Percentiles rank a stretch among this genome's conserved stretches.
phyloP scores from a whole-genome alignment of 1,140 invertebrate species.

The Drosophila pallidifrons region DNA sequence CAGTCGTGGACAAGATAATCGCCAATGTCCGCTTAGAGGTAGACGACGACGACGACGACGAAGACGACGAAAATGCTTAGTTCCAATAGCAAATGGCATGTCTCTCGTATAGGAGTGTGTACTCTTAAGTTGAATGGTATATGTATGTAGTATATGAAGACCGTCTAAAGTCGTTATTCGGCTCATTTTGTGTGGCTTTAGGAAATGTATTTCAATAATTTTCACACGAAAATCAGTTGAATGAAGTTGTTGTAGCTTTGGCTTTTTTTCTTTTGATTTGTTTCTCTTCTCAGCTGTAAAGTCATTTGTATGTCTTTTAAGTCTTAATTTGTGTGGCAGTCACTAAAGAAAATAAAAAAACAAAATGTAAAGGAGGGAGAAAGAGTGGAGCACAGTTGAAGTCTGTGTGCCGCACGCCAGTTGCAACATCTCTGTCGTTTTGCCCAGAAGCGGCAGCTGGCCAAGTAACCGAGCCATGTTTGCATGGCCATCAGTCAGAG shows the following conservation, averaged over 20 bases:
- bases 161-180: slow-evolving; percentile 35
- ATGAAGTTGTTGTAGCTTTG: slow-evolving; percentile 61
- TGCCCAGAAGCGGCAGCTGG: slow-evolving; percentile 30
- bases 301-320: slow-evolving; percentile 51
- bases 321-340: slow-evolving; percentile 49
- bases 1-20: slow-evolving; percentile 83
- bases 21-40: slow-evolving; percentile 81
- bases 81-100: slow-evolving; percentile 41
- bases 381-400: background rate
- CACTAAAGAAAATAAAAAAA: slow-evolving; percentile 5
- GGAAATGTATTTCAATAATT: slow-evolving; percentile 83
- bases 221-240: slow-evolving; percentile 77
- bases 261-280: slow-evolving; percentile 16
- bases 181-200: slow-evolving; percentile 57
- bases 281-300: slow-evolving; percentile 37
- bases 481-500: slow-evolving; percentile 55
- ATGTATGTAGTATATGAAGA: slow-evolving; percentile 16
- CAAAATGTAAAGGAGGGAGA: no score
- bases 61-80: slow-evolving; percentile 33
- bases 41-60: slow-evolving; percentile 31
- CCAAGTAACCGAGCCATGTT: slow-evolving; percentile 29
- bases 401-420: slow-evolving; percentile 1
- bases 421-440: slow-evolving; percentile 7
- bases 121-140: slow-evolving; percentile 2
- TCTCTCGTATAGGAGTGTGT: background rate